Evolutionary conservation across 2,888 invertebrate species (phyloP), one percentile per base, ranked within the genome.

Genomic region (Dicycla oo): DNA sequence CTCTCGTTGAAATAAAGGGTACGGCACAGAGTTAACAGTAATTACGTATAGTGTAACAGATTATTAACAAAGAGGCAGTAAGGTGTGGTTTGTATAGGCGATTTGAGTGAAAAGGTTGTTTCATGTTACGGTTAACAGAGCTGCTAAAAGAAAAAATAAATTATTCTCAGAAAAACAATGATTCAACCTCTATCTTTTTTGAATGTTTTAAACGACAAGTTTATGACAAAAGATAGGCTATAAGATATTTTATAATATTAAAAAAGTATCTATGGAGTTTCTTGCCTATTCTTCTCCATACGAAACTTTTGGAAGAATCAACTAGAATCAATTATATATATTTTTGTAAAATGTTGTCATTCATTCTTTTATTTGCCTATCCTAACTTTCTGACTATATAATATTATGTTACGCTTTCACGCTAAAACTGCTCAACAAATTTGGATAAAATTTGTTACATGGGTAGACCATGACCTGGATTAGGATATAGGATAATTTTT

Each of bases 1-100:
- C 60, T 73, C 86, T 87, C 78, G 73, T 73, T 73, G 84, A 85
- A 83, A 82, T 82, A 82, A 85, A 78, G 79, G 82, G 63, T 54
- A 20, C 62, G 45, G 61, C 53, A 67, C 78, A 70, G 77, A 75
- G 70, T 69, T 72, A 64, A 67, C 71, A 72, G 75, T 85, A 75
- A 85, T 85, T 81, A n/a, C n/a, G n/a, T n/a, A 81, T 85, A 87
- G 82, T 69, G 73, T 53, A 67, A 67, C 63, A 64, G 78, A 63
- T 78, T 80, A 63, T 78, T 80, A 45, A 80, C 81, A 81, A 83
- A 84, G 80, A 77, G 69, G 67, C 49, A 54, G 43, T 56, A 34
- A 45, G 66, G 47, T 62, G 56, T 60, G 82, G 78, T 63, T 69
- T 63, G 47, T 57, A 61, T 69, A 58, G 15, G 54, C 63, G 80